These are phyloP conservation scores for Condylura cristata DNA, from an alignment of 2,113 vertebrate species.

Conservation along the genomic window DNA sequence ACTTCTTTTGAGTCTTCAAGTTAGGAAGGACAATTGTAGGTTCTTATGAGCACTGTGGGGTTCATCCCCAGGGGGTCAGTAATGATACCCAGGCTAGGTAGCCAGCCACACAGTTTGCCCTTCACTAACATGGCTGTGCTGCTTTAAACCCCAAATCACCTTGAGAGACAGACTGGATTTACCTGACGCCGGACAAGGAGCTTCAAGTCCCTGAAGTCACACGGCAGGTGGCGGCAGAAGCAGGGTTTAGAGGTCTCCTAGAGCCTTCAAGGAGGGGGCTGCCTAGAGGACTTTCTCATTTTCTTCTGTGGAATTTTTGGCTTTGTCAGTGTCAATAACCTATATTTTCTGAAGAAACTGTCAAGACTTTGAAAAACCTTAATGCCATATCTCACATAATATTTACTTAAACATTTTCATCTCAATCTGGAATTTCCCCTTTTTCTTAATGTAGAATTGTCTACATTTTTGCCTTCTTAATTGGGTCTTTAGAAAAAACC, in stretches of 20 bases:
- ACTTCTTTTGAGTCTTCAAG: neutral
- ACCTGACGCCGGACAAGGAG: neutral
- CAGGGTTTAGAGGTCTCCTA: neutral
- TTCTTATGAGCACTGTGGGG: neutral
- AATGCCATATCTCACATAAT: neutral
- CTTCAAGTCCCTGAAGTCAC: neutral
- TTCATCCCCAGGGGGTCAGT: neutral
- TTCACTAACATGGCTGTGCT: neutral
- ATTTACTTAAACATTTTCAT: neutral
- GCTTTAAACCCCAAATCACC: neutral
- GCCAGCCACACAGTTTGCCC: rapidly evolving
- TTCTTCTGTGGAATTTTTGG: neutral
- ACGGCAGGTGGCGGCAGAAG: neutral
- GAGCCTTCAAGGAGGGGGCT: neutral
- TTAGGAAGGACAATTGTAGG: neutral
- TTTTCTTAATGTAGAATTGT: neutral
- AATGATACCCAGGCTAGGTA: neutral
- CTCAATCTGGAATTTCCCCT: neutral
- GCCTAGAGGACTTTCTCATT: neutral
- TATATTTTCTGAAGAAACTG: neutral
- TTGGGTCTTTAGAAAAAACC: neutral
- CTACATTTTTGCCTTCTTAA: neutral
- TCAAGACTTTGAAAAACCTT: neutral
- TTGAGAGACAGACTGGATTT: neutral
- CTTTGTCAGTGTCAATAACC: neutral